phyloP scores from a whole-genome alignment of 2,797 vertebrate species.

The Mastacembelus armatus region DNA sequence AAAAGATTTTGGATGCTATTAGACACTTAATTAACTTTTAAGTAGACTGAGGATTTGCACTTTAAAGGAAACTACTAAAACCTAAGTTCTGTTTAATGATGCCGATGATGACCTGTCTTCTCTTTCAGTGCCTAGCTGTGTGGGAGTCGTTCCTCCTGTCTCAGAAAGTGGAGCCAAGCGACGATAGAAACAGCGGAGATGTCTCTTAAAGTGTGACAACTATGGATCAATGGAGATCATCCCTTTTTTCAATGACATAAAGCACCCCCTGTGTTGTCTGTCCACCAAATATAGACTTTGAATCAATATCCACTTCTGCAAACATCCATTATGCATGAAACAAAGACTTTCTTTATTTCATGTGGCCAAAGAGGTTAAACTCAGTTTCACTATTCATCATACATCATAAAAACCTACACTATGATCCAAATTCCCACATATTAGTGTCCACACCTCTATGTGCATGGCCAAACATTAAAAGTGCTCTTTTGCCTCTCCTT shows the following conservation, averaged over 20 bases:
- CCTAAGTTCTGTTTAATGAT: background rate
- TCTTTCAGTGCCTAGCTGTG: constrained; percentile 79
- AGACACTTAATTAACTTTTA: no score
- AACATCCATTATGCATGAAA: constrained; percentile 1
- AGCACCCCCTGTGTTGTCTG: background rate
- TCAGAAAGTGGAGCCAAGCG: constrained; percentile 54
- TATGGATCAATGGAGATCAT: constrained; percentile 66
- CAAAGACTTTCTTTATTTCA: background rate
- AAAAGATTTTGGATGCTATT: background rate
- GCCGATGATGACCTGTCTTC: constrained; percentile 6
- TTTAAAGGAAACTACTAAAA: background rate
- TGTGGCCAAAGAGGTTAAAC: constrained; percentile 31
- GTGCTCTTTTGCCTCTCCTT: no score
- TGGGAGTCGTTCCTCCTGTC: constrained; percentile 78
- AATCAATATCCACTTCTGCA: constrained; percentile 12
- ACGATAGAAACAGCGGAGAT: constrained; percentile 29
- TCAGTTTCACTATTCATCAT: constrained; percentile 30
- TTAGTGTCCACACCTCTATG: background rate
- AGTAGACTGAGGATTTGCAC: no score
- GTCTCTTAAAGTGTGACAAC: constrained; percentile 77
- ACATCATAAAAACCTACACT: constrained; percentile 11
- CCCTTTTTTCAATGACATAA: constrained; percentile 53
- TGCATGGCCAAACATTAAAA: constrained; percentile 7
- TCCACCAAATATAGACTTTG: constrained; percentile 26
- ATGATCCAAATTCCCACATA: constrained; percentile 4